phyloP scores from a whole-genome alignment of 2,797 vertebrate species.

The Calcarius lapponicus region DNA sequence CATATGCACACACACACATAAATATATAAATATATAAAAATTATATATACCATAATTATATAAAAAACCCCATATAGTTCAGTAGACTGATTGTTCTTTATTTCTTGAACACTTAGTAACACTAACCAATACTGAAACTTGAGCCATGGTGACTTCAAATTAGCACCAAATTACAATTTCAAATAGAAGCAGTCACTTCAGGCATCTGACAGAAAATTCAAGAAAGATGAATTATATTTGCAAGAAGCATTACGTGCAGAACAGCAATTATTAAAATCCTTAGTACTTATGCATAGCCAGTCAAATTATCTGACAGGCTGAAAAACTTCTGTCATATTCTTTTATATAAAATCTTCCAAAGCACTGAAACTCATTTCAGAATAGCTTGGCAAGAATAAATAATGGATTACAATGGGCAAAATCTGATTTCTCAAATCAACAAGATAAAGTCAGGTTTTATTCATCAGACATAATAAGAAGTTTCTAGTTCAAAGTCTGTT shows the following conservation, averaged over 20 bases:
- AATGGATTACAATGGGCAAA: background rate
- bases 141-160: background rate
- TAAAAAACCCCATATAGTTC: background rate
- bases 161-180: background rate
- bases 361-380: background rate
- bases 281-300: background rate
- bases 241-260: background rate
- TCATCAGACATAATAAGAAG: background rate
- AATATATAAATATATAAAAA: too few species aligned
- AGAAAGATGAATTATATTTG: constrained; percentile 14
- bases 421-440: constrained; percentile 6
- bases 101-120: background rate
- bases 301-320: constrained; percentile 31
- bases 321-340: constrained; percentile 31
- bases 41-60: background rate
- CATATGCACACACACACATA: fast-evolving
- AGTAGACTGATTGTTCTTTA: background rate
- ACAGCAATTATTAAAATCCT: constrained; percentile 33
- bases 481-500: background rate
- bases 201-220: background rate
- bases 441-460: background rate
- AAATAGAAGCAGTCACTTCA: background rate
- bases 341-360: background rate
- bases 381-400: constrained; percentile 1
- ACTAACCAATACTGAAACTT: background rate